A percentile compares a stretch with the other conserved stretches of the same genome.
Conservation (phyloP, 2,797 vertebrate genomes). For the Chelidonichthys spinosus region DNA sequence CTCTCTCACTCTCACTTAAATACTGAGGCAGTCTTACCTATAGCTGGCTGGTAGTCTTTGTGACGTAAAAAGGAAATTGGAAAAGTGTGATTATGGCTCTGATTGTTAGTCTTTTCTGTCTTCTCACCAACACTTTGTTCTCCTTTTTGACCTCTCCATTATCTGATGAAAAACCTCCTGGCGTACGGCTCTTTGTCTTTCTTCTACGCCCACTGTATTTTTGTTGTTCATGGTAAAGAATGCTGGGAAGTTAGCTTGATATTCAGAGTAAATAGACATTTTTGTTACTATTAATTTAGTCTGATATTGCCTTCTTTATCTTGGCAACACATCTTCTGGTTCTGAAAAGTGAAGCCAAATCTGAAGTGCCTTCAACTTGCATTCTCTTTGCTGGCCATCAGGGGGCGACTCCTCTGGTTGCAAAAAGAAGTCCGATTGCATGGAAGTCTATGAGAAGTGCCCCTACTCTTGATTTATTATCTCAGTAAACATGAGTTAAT, state of each 20-base stretch:
- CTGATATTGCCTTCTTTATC: background rate
- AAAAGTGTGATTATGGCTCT: conserved; percentile 71
- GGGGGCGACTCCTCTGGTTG: too few relatives aligned
- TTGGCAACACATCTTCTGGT: background rate
- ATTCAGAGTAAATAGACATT: background rate
- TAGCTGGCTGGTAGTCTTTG: conserved; percentile 54
- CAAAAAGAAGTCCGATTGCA: too few relatives aligned
- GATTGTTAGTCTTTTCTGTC: conserved; percentile 63
- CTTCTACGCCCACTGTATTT: background rate
- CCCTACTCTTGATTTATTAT: too few relatives aligned
- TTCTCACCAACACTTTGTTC: conserved; percentile 62
- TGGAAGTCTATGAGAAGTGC: too few relatives aligned
- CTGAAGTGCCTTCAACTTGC: too few relatives aligned
- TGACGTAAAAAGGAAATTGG: conserved; percentile 70
- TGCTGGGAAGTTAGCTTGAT: background rate
- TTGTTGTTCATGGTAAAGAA: too few relatives aligned
- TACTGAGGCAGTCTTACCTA: conserved; percentile 61
- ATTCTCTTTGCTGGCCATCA: too few relatives aligned
- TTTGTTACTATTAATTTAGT: background rate
- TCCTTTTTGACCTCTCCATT: conserved; percentile 61
- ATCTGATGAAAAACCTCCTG: conserved; percentile 45
- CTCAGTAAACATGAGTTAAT: too few relatives aligned
- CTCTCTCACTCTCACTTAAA: conserved; percentile 38
- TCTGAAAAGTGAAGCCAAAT: too few relatives aligned
- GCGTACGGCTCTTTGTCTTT: conserved; percentile 12